Conservation (phyloP, 2,888 invertebrate species). For the Alloscopus bannaensis region DNA sequence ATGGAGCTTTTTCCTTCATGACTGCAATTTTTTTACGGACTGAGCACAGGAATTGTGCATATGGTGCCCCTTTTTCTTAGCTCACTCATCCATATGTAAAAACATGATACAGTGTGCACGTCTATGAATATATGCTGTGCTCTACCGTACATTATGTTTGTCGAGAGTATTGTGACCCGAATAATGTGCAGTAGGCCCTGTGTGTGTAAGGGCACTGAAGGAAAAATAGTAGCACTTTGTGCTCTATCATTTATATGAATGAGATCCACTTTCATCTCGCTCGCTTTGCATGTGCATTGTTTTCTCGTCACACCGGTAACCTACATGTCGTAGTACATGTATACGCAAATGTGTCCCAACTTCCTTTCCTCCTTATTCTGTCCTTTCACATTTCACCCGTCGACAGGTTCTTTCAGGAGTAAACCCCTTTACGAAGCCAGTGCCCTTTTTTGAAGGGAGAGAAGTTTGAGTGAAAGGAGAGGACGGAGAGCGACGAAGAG, state of each 20-base stretch:
- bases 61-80: no score
- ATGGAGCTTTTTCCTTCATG: conserved; percentile 15
- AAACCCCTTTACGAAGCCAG: no score
- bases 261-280: conserved; percentile 31
- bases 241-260: no score
- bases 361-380: not conserved
- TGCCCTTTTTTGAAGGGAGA: no score
- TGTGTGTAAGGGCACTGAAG: no score
- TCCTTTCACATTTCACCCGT: conserved; percentile 21
- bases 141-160: no score
- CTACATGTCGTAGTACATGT: conserved; percentile 15
- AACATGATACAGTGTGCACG: no score
- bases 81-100: no score
- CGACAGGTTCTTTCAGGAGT: not conserved
- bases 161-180: no score
- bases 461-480: conserved; percentile 16
- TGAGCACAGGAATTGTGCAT: conserved; percentile 8
- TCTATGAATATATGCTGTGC: no score
- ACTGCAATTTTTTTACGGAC: not conserved
- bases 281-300: conserved; percentile 34
- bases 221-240: not conserved
- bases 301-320: conserved; percentile 49
- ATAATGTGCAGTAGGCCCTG: no score
- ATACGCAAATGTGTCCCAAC: conserved; percentile 2
- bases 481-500: conserved; percentile 8